A percentile compares a stretch with the other conserved stretches of the same genome.
These are phyloP conservation scores for Corbicula japonica DNA, from an alignment of 2,888 invertebrate genomes.

Conservation along the genomic window DNA sequence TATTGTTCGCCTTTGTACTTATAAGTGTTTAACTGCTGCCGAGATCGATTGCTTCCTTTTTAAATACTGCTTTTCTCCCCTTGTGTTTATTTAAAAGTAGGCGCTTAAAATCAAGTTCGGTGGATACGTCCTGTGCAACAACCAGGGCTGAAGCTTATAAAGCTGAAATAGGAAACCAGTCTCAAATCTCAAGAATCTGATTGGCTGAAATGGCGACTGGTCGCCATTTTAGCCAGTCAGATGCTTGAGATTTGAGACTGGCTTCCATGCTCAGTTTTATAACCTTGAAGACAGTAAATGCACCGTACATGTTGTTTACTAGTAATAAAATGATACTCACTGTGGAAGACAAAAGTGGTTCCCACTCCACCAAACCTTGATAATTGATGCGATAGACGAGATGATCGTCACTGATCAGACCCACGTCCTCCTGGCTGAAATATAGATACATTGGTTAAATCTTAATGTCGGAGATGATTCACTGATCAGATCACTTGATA, in stretches of 20 bases:
- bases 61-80: too few species aligned
- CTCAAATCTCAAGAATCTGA: not conserved
- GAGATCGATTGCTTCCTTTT: too few species aligned
- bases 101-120: too few species aligned
- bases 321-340: slow-evolving; percentile 22
- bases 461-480: too few species aligned
- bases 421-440: slow-evolving; percentile 47
- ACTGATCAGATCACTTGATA: too few species aligned
- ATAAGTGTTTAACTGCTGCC: too few species aligned
- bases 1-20: too few species aligned
- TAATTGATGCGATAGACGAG: slow-evolving; percentile 59
- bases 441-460: not conserved
- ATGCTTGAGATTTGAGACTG: too few species aligned
- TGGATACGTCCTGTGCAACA: too few species aligned
- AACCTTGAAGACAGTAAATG: not conserved
- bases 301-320: not conserved
- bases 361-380: slow-evolving; percentile 59
- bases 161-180: not conserved
- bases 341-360: slow-evolving; percentile 48
- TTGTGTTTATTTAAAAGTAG: too few species aligned
- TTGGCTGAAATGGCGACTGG: not conserved
- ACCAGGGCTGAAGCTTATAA: too few species aligned
- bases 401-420: slow-evolving; percentile 61
- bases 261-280: too few species aligned
- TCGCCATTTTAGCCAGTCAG: not conserved